Conservation (phyloP, 2,888 invertebrate genomes). For the Orgyia antiqua region DNA sequence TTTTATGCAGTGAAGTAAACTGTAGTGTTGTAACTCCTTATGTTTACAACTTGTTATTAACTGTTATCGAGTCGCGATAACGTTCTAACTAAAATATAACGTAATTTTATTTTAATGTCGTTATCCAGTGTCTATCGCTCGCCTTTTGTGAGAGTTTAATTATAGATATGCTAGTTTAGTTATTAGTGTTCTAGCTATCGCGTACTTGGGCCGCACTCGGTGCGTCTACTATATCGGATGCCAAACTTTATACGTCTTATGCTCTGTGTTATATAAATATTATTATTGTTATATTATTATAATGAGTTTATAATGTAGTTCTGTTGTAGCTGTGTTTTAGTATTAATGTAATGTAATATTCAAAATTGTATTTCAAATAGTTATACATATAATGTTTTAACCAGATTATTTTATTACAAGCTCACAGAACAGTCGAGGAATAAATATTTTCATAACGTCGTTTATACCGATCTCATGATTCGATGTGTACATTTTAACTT, state of each 20-base stretch:
- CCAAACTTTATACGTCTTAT: conserved; percentile 50
- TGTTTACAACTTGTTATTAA: too few species aligned
- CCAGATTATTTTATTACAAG: conserved; percentile 56
- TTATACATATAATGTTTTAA: conserved; percentile 43
- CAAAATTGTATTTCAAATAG: conserved; percentile 5
- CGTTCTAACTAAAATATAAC: too few species aligned
- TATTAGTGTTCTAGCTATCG: conserved; percentile 27
- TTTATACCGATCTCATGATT: conserved; percentile 45
- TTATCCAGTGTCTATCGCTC: too few species aligned
- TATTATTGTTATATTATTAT: too few species aligned
- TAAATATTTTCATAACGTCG: conserved; percentile 58
- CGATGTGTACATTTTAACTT: conserved; percentile 15
- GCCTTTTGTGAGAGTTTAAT: conserved; percentile 9
- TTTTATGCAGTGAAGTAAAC: too few species aligned
- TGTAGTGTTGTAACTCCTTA: too few species aligned
- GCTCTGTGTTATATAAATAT: conserved; percentile 37
- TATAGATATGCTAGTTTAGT: conserved; percentile 48
- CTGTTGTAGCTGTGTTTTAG: conserved; percentile 5
- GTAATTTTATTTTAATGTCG: too few species aligned
- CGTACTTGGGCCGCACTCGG: conserved; percentile 13
- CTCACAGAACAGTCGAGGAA: conserved; percentile 33
- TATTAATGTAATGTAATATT: conserved; percentile 1
- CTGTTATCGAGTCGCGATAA: too few species aligned
- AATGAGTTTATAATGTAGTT: too few species aligned
- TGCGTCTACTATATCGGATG: conserved; percentile 40